Evolutionary conservation across 2,113 vertebrate species (phyloP), one percentile per base, ranked within the genome.

Genomic region (Ifrita kowaldi): DNA sequence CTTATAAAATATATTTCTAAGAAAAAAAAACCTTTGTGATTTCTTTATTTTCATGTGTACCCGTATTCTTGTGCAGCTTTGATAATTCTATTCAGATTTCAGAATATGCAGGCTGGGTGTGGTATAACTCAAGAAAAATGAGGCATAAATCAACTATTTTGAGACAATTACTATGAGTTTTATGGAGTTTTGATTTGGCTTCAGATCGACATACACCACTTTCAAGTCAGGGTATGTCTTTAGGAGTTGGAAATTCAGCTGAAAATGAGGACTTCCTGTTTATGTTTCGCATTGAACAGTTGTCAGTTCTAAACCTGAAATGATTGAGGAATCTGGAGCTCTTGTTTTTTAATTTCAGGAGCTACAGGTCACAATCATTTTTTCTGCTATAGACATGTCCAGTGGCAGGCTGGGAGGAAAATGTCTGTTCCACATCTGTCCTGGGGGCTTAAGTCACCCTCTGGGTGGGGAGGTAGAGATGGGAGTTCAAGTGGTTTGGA

Each of bases 1-100:
- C 97, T 94, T 97, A 97, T 64, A 92, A 98, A 98, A 98, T 97
- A 97, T 91, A 98, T 98, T 98, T 98, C 92, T 97, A 97, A 95
- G 85, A 96, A 98, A 97, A 98, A 87, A 59, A 33, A 59, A 24
- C 65, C 71, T 84, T 76, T 79, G 78, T 91, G 75, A 65, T 89
- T 78, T 86, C 73, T 83, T 84, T 59, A 57, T 90, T 79, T 74
- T 71, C 67, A 49, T 35, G 11, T 68, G 74, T 69, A n/a, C 27
- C 32, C 42, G 7, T 70, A 82, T 90, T 65, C 85, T 65, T 87
- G 30, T 85, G 89, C 62, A 57, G 60, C 57, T 65, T 37, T 10
- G 7, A 33, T 50, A 7, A 24, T 59, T 69, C 62, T 68, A 15
- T n/a, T 96, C 37, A 13, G 6, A 42, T 69, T 84, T 73, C 44